Evolutionary conservation across 23 tunicate species (phyloP), one percentile per base, ranked within the genome.

Genomic region (Styela clava): DNA sequence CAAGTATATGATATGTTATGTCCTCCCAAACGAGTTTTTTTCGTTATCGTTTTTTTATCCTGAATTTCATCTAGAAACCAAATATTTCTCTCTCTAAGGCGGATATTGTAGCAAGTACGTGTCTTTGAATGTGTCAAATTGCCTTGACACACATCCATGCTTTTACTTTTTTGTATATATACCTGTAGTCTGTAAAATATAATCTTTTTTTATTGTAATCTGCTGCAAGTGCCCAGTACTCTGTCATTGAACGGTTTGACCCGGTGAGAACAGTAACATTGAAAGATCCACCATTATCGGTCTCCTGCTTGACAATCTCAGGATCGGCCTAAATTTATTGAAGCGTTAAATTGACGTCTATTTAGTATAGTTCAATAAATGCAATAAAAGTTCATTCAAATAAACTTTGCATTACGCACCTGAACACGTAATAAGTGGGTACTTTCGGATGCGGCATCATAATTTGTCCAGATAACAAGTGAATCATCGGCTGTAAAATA

Each of bases 271-370:
- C 83, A 1, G 85, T 32, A 19, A 88, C 89, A 31, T 78, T 84
- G 69, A 91, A 81, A 12, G 35, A 33, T 7, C 86, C 91, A 18
- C 69, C 33, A 24, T 33, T 56, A 61, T 87, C 86, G 1, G 91
- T 87, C 63, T 74, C 69, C 2, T 35, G 74, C 32, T 79, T 78
- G 12, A 96, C 94, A 34, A 96, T 68, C 56, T 96, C 99, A 1
- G 99, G 99, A 82, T 96, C 96, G 35, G 99, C 99, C 35, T 85
- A 62, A 29, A 79, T 2, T 65, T n/a, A n/a, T n/a, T n/a, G n/a
- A 0, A 0, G n/a, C n/a, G n/a, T n/a, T n/a, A n/a, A n/a, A n/a
- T n/a, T n/a, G n/a, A n/a, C n/a, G n/a, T n/a, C n/a, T n/a, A n/a
- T n/a, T n/a, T n/a, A n/a, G n/a, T n/a, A n/a, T n/a, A n/a, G n/a